A percentile compares a stretch with the other conserved stretches of the same genome.
Conservation (phyloP, 2,888 invertebrate species). For the Tetropium fuscum region DNA sequence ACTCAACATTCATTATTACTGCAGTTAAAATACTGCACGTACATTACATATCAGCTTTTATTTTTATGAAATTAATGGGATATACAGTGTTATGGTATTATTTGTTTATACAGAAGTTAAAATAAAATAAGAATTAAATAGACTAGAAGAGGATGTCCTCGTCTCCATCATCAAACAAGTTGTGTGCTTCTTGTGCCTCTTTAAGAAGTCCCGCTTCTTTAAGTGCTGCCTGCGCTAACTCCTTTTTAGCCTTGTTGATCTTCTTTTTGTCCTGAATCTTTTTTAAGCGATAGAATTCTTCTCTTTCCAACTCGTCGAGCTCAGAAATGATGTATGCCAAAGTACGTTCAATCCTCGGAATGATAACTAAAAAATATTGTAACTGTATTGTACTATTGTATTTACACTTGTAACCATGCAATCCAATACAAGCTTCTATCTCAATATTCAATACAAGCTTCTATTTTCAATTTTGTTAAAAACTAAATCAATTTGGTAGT, state of each 20-base stretch:
- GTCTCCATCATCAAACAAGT: conserved; percentile 56
- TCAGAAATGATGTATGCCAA: conserved; percentile 98
- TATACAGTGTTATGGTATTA: conserved; percentile 17
- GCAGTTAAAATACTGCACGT: conserved; percentile 18
- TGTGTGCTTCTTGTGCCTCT: conserved; percentile 39
- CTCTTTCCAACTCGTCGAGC: conserved; percentile 97
- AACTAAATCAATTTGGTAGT: too few species aligned
- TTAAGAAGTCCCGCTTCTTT: conserved; percentile 43
- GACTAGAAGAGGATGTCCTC: conserved; percentile 57
- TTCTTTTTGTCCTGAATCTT: conserved; percentile 98
- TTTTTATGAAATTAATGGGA: conserved; percentile 7
- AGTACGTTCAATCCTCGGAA: conserved; percentile 97
- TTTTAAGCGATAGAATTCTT: conserved; percentile 97
- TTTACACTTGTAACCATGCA: too few species aligned
- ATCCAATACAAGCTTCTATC: too few species aligned
- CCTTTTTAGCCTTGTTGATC: conserved; percentile 79
- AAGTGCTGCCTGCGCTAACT: conserved; percentile 65
- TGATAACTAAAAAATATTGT: conserved; percentile 94
- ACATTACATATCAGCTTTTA: conserved; percentile 7
- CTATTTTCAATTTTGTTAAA: too few species aligned
- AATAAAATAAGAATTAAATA: neutral
- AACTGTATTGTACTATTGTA: too few species aligned
- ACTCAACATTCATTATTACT: neutral
- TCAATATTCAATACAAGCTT: too few species aligned
- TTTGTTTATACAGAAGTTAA: conserved; percentile 8